Conservation (phyloP, 1,140 invertebrate species). For the Drosophila grimshawi region DNA sequence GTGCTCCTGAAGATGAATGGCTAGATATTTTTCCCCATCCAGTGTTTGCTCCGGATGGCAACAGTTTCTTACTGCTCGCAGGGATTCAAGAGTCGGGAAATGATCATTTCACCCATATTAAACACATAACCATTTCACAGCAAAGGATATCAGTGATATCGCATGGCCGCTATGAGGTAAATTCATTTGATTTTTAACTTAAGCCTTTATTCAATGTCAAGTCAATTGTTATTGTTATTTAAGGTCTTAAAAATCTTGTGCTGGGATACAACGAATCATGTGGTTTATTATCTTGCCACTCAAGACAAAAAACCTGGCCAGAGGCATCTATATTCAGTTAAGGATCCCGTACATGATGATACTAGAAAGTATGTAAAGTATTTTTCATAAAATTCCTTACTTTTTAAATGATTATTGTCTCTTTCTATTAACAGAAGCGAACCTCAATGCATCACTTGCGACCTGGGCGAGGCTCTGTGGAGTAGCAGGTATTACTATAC, state of each 20-base stretch:
- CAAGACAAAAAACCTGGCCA: constrained; percentile 92
- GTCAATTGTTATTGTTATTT: constrained; percentile 1
- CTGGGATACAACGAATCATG: constrained; percentile 93
- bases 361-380: constrained; percentile 85
- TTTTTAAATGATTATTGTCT: constrained; percentile 4
- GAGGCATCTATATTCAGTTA: constrained; percentile 93
- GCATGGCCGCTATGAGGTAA: constrained; percentile 94
- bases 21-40: constrained; percentile 93
- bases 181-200: not conserved
- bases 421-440: constrained; percentile 85
- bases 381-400: not conserved
- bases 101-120: constrained; percentile 95
- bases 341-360: constrained; percentile 89
- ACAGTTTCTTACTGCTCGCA: constrained; percentile 93
- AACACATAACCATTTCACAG: constrained; percentile 92
- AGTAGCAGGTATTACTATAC: constrained; percentile 90
- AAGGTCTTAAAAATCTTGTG: constrained; percentile 91
- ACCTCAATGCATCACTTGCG: constrained; percentile 92
- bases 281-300: constrained; percentile 93
- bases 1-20: constrained; percentile 92
- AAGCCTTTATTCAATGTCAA: not conserved
- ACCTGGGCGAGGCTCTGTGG: constrained; percentile 89
- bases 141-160: constrained; percentile 93
- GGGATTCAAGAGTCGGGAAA: constrained; percentile 92
- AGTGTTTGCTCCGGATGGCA: constrained; percentile 92